These are phyloP conservation scores for Trigoniulus corallinus DNA, from an alignment of 1,140 invertebrate genomes.

Conservation along the genomic window DNA sequence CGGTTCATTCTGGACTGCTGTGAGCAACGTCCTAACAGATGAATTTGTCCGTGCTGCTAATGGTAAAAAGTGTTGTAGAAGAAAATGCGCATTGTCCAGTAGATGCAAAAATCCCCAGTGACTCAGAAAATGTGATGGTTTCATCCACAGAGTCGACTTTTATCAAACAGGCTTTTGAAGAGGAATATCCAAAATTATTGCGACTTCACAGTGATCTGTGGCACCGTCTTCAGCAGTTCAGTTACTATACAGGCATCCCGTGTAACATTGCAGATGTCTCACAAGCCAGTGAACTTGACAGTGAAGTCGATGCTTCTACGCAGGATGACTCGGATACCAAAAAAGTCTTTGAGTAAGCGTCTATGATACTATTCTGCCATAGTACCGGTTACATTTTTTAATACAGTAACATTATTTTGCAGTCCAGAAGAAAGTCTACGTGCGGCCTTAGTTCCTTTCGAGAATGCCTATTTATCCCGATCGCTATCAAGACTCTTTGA, in stretches of 20 bases:
- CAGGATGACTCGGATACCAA: too few relatives aligned
- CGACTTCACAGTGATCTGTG: constrained; percentile 45
- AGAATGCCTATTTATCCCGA: constrained; percentile 70
- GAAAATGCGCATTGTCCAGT: too few relatives aligned
- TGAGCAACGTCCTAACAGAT: constrained; percentile 32
- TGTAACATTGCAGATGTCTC: background rate
- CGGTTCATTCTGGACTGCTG: constrained; percentile 36
- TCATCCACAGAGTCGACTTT: constrained; percentile 37
- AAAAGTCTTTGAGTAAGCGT: too few relatives aligned
- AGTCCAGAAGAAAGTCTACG: constrained; percentile 30
- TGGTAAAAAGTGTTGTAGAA: constrained; percentile 23
- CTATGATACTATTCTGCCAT: too few relatives aligned
- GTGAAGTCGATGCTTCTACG: too few relatives aligned
- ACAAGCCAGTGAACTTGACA: background rate
- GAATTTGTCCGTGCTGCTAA: constrained; percentile 35
- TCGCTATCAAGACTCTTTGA: constrained; percentile 67
- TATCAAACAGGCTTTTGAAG: constrained; percentile 70
- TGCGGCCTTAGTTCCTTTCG: constrained; percentile 44
- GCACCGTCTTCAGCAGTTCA: constrained; percentile 35
- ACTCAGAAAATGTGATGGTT: too few relatives aligned
- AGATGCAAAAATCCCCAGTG: too few relatives aligned
- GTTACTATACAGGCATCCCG: constrained; percentile 1
- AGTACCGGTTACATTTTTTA: too few relatives aligned
- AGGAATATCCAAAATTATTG: constrained; percentile 72
- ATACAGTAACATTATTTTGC: too few relatives aligned